These are phyloP conservation scores for Capricornis sumatraensis DNA, from an alignment of 2,113 vertebrate species.

Conservation along the genomic window DNA sequence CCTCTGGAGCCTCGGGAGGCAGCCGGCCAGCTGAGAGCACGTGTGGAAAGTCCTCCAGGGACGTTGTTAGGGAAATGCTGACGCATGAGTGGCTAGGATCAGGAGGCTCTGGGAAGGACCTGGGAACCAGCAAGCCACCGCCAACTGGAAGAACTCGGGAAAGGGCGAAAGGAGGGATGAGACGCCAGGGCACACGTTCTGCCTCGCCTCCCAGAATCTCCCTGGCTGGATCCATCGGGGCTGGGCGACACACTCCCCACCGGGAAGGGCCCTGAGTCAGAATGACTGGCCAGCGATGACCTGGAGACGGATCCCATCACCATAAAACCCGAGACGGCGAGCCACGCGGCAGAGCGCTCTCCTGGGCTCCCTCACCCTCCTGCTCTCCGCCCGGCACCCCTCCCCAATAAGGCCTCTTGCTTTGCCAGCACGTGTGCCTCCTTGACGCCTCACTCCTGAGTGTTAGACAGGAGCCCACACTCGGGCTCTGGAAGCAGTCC, in stretches of 20 bases:
- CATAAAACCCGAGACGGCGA: neutral
- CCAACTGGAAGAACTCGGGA: neutral
- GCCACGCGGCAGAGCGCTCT: neutral
- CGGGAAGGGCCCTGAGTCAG: neutral
- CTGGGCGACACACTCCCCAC: neutral
- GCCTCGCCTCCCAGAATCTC: neutral
- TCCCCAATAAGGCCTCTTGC: neutral
- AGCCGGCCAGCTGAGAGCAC: rapidly evolving
- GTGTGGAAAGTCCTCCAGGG: neutral
- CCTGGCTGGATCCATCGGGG: neutral
- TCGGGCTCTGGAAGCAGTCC: neutral
- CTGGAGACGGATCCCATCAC: neutral
- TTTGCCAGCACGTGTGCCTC: neutral
- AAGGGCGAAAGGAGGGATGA: neutral
- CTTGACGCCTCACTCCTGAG: neutral
- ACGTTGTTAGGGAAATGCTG: rapidly evolving
- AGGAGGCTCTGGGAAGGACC: neutral
- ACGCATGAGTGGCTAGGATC: rapidly evolving
- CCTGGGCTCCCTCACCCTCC: neutral
- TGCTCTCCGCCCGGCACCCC: rapidly evolving
- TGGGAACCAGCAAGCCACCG: neutral
- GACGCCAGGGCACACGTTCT: neutral
- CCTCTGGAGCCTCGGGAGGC: neutral
- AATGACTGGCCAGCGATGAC: neutral
- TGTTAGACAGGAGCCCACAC: neutral